Evolutionary conservation across 1,140 invertebrate species (phyloP).

Genomic region (Cydia strobilella): DNA sequence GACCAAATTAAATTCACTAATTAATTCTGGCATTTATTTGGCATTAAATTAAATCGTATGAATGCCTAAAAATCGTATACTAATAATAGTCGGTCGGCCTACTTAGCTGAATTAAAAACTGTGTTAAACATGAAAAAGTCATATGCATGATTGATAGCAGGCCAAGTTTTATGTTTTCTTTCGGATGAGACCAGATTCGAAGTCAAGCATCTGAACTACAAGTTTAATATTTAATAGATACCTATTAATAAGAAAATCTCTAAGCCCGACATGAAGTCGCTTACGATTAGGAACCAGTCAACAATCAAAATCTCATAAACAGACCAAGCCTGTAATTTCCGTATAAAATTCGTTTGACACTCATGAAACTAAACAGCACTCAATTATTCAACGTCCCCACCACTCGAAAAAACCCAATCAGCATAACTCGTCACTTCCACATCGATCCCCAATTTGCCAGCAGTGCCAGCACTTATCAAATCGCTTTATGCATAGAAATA

Average conservation of each 20-base stretch:
- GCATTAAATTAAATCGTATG: too few species aligned
- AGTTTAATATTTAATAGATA: too few species aligned
- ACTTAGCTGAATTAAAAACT: too few species aligned
- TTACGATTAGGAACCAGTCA: background rate
- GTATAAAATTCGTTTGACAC: constrained; percentile 39
- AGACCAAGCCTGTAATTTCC: constrained; percentile 2
- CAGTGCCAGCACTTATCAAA: constrained; percentile 77
- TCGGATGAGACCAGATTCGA: too few species aligned
- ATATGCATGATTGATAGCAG: too few species aligned
- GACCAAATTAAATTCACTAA: too few species aligned
- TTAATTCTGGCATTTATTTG: too few species aligned
- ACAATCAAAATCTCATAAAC: background rate
- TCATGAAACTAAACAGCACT: constrained; percentile 68
- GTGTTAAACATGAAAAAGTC: too few species aligned
- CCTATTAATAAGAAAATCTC: background rate
- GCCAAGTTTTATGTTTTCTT: too few species aligned
- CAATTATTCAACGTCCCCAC: constrained; percentile 72
- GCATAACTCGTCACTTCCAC: constrained; percentile 78
- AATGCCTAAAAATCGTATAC: too few species aligned
- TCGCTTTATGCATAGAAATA: constrained; percentile 77
- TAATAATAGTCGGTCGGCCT: too few species aligned
- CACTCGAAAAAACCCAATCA: constrained; percentile 80
- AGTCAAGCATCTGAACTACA: too few species aligned
- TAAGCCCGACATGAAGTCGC: background rate
- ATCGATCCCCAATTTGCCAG: constrained; percentile 78